Evolutionary conservation across 2,888 invertebrate genomes (phyloP), one percentile per base, ranked within the genome.

Genomic region (Rhabditophanes sp.): DNA sequence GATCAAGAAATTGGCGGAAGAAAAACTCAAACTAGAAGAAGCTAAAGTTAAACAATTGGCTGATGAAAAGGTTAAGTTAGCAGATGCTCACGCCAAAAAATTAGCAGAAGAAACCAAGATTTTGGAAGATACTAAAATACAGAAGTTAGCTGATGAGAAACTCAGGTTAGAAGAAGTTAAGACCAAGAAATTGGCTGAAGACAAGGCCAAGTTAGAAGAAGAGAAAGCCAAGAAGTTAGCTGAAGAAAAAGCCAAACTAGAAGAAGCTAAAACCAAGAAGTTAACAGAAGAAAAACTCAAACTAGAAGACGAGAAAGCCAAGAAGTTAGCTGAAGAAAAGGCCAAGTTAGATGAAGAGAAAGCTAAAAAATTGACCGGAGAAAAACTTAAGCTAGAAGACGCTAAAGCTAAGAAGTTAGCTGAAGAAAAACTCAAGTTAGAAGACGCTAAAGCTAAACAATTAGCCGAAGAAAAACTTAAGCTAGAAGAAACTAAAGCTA

Each of bases 61-160:
- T 8, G 28, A 20, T 15, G 32, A 15, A 15, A 34, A 11, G 8
- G 36, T 39, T 17, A 23, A 20, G 15, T 18, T 24, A 9, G 19
- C 23, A 9, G 36, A 35, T 8, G 26, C 18, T 12, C 2, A 3
- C 16, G 30, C 37, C 5, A 30, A 30, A n/a, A 37, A 27, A 16
- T 35, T 35, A 4, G 30, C 7, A 7, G 22, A 42, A 5, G 29
- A 20, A 16, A 26, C 34, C 12, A 29, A 32, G 11, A 26, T 29
- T 12, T 29, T 9, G 11, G 30, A 26, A 11, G 25, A 35, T 18
- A 29, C 19, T n/a, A 27, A 37, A 14, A 21, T 29, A 3, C 18
- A 30, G 6, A 29, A 19, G 17, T 37, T 34, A 2, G 40, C 9
- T 14, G 20, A 42, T 9, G 28, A 22, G 11, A 25, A 42, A 24